phyloP scores from a whole-genome alignment of 2,797 vertebrate genomes.

The Crypturellus tataupa region DNA sequence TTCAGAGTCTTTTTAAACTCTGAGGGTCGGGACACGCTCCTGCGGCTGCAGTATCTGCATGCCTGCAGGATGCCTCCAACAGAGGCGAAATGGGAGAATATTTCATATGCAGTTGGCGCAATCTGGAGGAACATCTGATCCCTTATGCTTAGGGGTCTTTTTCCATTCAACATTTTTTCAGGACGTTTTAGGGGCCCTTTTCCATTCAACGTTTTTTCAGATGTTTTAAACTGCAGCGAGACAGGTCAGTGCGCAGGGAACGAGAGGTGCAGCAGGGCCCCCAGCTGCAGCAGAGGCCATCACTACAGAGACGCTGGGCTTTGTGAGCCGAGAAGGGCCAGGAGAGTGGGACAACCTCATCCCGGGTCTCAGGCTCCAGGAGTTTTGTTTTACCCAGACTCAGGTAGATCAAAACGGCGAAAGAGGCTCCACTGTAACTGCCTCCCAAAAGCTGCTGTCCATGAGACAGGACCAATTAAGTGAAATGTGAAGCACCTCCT shows the following conservation, averaged over 20 bases:
- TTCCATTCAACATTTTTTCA: not conserved
- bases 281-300: not conserved
- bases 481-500: slow-evolving; percentile 56
- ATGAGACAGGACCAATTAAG: slow-evolving; percentile 40
- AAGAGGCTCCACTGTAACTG: slow-evolving; percentile 16
- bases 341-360: not conserved
- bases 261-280: not conserved
- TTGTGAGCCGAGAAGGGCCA: not conserved
- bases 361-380: rapidly evolving
- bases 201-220: not conserved
- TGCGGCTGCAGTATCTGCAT: not conserved
- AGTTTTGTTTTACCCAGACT: not conserved
- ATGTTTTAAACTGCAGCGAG: not conserved
- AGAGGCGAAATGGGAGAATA: not conserved
- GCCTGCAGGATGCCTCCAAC: not conserved
- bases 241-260: not conserved
- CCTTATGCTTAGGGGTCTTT: not conserved
- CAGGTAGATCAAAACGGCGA: not conserved
- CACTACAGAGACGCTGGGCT: not conserved
- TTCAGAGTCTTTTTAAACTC: slow-evolving; percentile 27
- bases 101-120: slow-evolving; percentile 9
- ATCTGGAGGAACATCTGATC: not conserved
- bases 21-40: rapidly evolving
- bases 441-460: slow-evolving; percentile 34
- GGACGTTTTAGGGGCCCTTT: not conserved